Base-by-base conservation (phyloP, 2,113 vertebrate genomes). In the Ceyx cyanopectus region DNA sequence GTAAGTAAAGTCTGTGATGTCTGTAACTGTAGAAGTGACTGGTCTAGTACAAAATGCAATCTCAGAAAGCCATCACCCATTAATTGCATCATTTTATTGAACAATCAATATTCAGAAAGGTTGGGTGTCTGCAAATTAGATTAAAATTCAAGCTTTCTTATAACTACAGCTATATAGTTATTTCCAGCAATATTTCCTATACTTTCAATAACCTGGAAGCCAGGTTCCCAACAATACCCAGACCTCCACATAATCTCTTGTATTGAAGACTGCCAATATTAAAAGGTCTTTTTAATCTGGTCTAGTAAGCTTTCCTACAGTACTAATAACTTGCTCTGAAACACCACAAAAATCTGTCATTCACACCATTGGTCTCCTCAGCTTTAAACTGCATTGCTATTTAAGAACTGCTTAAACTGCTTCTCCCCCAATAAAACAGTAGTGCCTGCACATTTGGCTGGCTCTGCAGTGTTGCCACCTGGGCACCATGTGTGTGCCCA, bases 401-500 rank as follows among this genome's bases (percentile, higher is more conserved):
- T 7, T 51, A 77, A 72, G 7, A 40, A 14, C 58, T 76, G 7
- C 50, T 68, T 63, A 37, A n/a, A 6, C 11, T 9, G 34, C 27
- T 6, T 17, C n/a, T 88, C 21, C 51, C 20, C 14, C 21, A 40
- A 61, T 7, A 48, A 32, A 66, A 11, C 10, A 18, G 9, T 9
- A 37, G 37, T 1, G 2, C 22, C 8, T 5, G 16, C 62, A 48
- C 45, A 14, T 24, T 43, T 14, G 40, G 7, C 43, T 51, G 40
- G 14, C 51, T 14, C 45, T 6, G 11, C 62, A 18, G 54, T 1
- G 58, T 4, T 22, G 18, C 32, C 66, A 41, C 27, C 5, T 6
- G 7, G 0, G 11, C 1, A 19, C 17, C 9, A 4, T 5, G 13
- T 15, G 34, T 29, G 32, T 26, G n/a, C 34, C 15, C 27, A 56